Conservation (phyloP, 2,113 vertebrate genomes). For the Heptranchias perlo region DNA sequence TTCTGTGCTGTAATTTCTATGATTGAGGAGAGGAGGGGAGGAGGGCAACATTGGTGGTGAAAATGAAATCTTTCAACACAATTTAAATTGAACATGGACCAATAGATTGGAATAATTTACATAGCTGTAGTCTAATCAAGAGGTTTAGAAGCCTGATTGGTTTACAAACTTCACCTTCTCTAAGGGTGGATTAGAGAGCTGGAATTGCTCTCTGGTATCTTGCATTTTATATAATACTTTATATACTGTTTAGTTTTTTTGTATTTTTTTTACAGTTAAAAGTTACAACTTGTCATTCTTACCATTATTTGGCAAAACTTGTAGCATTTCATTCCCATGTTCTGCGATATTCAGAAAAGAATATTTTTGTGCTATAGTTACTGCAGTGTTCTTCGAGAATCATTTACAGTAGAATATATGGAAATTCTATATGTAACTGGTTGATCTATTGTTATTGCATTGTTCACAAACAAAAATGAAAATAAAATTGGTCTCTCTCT, state of each 20-base stretch:
- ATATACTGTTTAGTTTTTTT: neutral
- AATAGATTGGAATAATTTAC: slow-evolving; percentile 11
- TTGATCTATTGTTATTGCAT: neutral
- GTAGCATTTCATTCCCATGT: neutral
- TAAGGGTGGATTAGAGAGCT: neutral
- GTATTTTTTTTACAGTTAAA: neutral
- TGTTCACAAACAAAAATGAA: neutral
- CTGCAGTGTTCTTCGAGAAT: neutral
- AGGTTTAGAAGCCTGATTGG: neutral
- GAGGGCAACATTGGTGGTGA: neutral
- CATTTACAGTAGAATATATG: neutral
- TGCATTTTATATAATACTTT: neutral
- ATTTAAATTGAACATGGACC: slow-evolving; percentile 10
- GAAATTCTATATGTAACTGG: neutral
- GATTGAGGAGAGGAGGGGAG: neutral
- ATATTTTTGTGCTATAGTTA: neutral
- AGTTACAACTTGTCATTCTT: neutral
- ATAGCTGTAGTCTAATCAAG: neutral
- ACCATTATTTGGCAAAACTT: neutral
- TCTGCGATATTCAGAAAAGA: neutral
- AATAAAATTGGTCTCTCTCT: neutral
- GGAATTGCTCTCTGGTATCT: neutral
- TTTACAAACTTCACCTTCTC: neutral
- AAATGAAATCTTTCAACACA: neutral
- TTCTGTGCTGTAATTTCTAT: neutral